Conservation (phyloP, 2,888 invertebrate species). For the Odontothrips loti region DNA sequence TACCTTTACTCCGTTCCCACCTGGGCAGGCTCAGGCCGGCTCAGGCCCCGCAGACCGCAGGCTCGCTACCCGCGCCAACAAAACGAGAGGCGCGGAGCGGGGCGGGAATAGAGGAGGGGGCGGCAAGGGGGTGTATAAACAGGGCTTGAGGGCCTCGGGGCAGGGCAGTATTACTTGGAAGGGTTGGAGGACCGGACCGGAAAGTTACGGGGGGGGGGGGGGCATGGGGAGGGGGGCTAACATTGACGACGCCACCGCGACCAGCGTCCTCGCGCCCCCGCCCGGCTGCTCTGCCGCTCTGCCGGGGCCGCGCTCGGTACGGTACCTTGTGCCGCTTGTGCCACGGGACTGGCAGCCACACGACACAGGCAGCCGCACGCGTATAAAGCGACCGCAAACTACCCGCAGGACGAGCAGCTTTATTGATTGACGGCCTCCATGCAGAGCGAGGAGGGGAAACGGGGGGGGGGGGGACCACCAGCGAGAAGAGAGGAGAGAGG, state of each 20-base stretch:
- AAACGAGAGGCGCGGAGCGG: background rate
- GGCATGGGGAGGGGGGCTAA: background rate
- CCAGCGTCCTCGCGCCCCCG: background rate
- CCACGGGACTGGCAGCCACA: background rate
- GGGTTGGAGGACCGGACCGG: background rate
- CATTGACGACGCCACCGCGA: background rate
- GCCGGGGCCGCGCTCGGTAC: too few species aligned
- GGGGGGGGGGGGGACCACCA: background rate
- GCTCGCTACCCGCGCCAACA: background rate
- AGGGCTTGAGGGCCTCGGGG: background rate
- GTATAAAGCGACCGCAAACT: background rate
- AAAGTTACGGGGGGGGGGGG: background rate
- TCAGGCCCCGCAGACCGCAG: too few species aligned
- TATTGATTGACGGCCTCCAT: constrained; percentile 8
- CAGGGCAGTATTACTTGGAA: background rate
- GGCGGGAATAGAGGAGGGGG: background rate
- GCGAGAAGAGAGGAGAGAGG: background rate
- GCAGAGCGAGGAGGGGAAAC: background rate
- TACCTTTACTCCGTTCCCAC: background rate
- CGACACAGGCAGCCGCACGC: background rate
- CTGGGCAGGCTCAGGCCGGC: too few species aligned
- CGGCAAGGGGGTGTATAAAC: background rate
- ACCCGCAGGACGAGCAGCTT: background rate
- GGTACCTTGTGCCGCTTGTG: too few species aligned
- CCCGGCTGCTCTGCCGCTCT: background rate